Evolutionary conservation across 1,140 invertebrate species (phyloP).

Genomic region (Bombus fervidus): DNA sequence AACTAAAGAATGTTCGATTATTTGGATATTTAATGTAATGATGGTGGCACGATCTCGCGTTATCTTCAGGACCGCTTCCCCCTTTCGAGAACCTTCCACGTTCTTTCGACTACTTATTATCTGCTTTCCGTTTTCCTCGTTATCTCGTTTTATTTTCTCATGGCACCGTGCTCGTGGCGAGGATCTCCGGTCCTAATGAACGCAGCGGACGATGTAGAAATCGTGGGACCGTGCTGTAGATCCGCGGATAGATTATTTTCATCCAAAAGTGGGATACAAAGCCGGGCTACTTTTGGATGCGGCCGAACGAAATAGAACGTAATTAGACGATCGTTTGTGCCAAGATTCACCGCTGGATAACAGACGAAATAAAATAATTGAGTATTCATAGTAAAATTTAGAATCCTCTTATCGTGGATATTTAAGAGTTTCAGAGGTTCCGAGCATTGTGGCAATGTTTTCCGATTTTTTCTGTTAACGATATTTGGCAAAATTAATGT

Average conservation of each 20-base stretch:
- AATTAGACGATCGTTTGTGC: conserved; percentile 12
- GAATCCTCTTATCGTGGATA: background rate
- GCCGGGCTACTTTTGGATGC: conserved; percentile 39
- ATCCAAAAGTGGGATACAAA: conserved; percentile 52
- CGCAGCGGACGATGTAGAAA: conserved; percentile 51
- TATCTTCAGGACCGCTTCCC: background rate
- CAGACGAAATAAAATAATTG: background rate
- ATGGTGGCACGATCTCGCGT: background rate
- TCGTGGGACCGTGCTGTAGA: conserved; percentile 45
- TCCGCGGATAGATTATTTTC: conserved; percentile 48
- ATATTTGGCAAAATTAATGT: no score
- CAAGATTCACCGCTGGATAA: conserved; percentile 10
- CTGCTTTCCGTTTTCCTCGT: conserved; percentile 38
- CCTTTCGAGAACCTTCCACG: background rate
- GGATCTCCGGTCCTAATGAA: conserved; percentile 52
- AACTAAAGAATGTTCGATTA: background rate
- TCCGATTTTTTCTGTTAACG: no score
- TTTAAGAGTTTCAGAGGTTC: no score
- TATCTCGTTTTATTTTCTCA: conserved; percentile 51
- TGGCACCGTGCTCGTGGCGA: conserved; percentile 42
- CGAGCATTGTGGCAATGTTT: no score
- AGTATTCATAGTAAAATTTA: background rate
- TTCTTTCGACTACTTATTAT: conserved; percentile 34
- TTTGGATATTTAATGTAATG: background rate
- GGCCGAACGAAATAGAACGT: conserved; percentile 16